Evolutionary conservation across 92 coral and sea anemone genomes (phyloP).

Genomic region (Phenganax subtilis): DNA sequence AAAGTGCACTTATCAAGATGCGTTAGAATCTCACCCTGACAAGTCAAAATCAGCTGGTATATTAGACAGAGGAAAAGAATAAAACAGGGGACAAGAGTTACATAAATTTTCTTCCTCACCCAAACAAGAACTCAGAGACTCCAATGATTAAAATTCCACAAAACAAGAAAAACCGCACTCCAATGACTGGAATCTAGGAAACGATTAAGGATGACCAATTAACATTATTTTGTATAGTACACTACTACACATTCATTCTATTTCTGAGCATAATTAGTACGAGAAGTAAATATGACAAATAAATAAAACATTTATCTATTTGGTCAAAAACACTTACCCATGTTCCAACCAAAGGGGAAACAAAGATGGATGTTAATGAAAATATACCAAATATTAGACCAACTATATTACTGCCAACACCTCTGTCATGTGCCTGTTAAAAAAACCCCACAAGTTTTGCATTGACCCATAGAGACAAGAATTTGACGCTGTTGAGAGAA

Average conservation of each 20-base stretch:
- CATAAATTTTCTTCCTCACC: conserved; percentile 33
- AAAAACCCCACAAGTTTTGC: neutral
- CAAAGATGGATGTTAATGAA: conserved; percentile 63
- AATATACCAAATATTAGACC: conserved; percentile 88
- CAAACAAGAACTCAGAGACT: conserved; percentile 64
- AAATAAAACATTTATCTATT: too few relatives aligned
- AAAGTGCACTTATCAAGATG: neutral
- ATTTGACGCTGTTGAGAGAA: too few relatives aligned
- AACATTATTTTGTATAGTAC: too few relatives aligned
- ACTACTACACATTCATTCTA: too few relatives aligned
- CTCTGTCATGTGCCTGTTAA: conserved; percentile 61
- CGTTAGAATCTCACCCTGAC: neutral
- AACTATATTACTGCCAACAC: conserved; percentile 63
- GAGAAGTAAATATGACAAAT: too few relatives aligned
- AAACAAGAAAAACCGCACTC: conserved; percentile 62
- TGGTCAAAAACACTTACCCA: conserved; percentile 48
- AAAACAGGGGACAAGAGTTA: neutral
- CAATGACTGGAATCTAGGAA: conserved; percentile 74
- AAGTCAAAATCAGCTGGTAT: neutral
- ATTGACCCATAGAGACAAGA: too few relatives aligned
- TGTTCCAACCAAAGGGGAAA: conserved; percentile 69
- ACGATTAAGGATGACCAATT: neutral
- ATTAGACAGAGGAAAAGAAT: neutral
- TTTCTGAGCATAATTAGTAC: too few relatives aligned
- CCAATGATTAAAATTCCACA: conserved; percentile 64